Base-by-base conservation (phyloP, 2,797 vertebrate species). In the Takifugu rubripes region DNA sequence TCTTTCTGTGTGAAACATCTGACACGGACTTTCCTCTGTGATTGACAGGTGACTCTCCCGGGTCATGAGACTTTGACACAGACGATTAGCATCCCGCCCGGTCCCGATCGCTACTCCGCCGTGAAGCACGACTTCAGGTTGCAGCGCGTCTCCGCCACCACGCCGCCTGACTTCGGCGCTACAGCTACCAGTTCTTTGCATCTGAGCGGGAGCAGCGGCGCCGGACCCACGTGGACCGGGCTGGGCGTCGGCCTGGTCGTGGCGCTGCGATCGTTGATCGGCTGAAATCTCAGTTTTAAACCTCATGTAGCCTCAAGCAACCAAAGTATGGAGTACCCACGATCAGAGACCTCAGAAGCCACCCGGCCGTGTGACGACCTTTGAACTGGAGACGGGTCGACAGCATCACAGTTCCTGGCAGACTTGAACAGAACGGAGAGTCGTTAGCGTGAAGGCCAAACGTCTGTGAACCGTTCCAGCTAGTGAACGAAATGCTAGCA, bases 41-140 rank as follows among this genome's bases (percentile, higher is more conserved):
- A 16, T 66, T 17, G 66, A 76, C 84, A 96, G 95, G 93, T 93
- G 71, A 92, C 88, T 0, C 87, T 85, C n/a, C 91, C 92, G 0
- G 92, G 89, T 69, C 83, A 89, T 11, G 33, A 84, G 40, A 79
- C 91, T 0, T 15, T 92, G 49, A 88, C 87, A n/a, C 84, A 88
- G 77, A 89, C 83, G 0, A 70, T 96, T 5, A 67, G 64, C 25
- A 53, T 96, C 67, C 83, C 78, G 0, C 54, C 91, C 26, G 91
- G 85, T 3, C 86, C 86, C 0, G 79, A 84, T 16, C 70, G 68
- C 12, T 90, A 89, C 82, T 93, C 91, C 1, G 95, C 95, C 68
- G 54, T 93, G 75, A 90, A 66, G 56, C 84, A 90, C 1, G 80
- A 96, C 85, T 93, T 96, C 81, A 47, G 61, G 59, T 79, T 94